Base-by-base conservation (phyloP, 2,888 invertebrate genomes). In the Philereme vetulata region DNA sequence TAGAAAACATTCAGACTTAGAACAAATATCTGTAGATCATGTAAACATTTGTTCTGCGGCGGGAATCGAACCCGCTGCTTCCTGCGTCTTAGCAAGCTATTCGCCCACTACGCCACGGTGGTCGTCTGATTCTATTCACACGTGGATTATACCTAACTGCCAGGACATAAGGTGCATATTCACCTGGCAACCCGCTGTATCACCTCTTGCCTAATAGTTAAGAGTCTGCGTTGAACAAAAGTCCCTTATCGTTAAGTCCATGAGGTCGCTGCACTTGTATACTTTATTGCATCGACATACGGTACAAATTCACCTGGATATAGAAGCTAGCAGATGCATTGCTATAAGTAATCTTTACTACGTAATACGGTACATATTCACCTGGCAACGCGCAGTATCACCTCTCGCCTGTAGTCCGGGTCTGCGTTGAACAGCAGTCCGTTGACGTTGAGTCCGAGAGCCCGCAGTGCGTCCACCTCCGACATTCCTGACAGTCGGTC, bases 311-410 rank as follows among this genome's bases (percentile, higher is more conserved):
- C 21, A 21, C 21, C 21, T 21, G 21, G 21, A 21, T 2, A 1
- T 21, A 21, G 21, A 2, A 21, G 21, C 21, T 21, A 78, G 43
- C 76, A 75, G 42, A 88, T 71, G 60, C 87, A 87, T 38, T 72
- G 67, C 21, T 21, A 21, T 0, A 45, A 5, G 33, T n/a, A 46
- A 4, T 5, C 44, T 7, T 42, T 48, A 49, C 32, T 9, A 34
- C 4, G 10, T 10, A 2, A 59, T 49, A 51, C 6, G 42, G 11
- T 10, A n/a, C 8, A 21, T 11, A 62, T 62, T 52, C 47, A 88
- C 90, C 81, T 85, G 56, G 90, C 90, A 0, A 89, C 73, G 1
- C 86, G 65, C 44, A 80, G 78, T 5, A 90, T 80, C 60, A 84
- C 67, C 73, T 90, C 86, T 2, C 63, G 66, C 3, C 88, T 72